Conservation (phyloP, 2,113 vertebrate genomes). For the Festucalex cinctus region DNA sequence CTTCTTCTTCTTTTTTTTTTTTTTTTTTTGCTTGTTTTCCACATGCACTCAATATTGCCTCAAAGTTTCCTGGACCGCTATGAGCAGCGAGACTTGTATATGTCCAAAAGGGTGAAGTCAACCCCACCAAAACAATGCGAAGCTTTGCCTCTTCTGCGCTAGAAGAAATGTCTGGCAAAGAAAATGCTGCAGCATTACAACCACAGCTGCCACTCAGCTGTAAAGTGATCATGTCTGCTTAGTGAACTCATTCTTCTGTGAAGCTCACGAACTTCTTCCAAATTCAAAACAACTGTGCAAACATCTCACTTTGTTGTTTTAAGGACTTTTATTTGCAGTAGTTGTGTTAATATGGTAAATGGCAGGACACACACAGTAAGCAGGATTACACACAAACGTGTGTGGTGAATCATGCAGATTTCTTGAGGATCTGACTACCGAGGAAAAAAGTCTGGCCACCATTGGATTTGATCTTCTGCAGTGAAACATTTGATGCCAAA, state of each 20-base stretch:
- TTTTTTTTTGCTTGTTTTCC: constrained; percentile 1
- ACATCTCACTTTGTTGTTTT: not conserved
- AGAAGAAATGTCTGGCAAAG: not conserved
- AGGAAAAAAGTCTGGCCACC: not conserved
- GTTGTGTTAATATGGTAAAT: not conserved
- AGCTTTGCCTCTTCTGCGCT: not conserved
- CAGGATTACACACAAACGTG: not conserved
- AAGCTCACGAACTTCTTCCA: not conserved
- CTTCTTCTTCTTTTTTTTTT: not conserved
- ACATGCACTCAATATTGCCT: constrained; percentile 1
- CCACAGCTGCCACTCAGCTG: constrained; percentile 1
- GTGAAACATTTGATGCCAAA: not conserved
- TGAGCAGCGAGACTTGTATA: not conserved
- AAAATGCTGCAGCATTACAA: not conserved
- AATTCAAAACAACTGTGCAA: not conserved
- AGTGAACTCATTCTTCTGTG: not conserved
- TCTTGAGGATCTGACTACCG: not conserved
- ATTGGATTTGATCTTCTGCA: not conserved
- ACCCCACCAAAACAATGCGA: not conserved
- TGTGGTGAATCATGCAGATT: not conserved
- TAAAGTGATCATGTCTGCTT: not conserved
- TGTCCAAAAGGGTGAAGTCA: constrained; percentile 1
- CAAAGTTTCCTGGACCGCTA: constrained; percentile 7
- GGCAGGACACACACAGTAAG: not conserved
- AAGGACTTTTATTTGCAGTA: not conserved